Base-by-base conservation (phyloP, 1,140 invertebrate genomes). In the Anoplolepis gracilipes region DNA sequence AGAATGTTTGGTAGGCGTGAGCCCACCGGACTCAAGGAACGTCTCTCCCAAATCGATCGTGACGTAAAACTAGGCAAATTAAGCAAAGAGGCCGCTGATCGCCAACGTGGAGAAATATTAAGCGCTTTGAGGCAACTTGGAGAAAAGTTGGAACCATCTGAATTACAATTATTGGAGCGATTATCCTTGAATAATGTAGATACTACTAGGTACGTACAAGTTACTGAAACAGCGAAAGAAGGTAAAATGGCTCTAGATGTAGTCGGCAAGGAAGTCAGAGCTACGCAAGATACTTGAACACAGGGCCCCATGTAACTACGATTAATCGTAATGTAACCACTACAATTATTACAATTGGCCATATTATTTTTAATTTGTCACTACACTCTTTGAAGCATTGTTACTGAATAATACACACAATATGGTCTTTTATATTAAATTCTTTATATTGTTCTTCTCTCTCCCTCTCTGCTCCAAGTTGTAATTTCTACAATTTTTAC, bases 1-100 rank as follows among this genome's bases (percentile, higher is more conserved):
- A 93, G 96, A 90, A 95, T 98, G 94, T 98, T 98, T 96, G 97
- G 97, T 13, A 97, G 96, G 91, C 96, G 97, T 88, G 97, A 98
- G 90, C 97, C 97, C n/a, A 95, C 95, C 30, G 96, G 96, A 91
- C 93, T 98, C 42, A 91, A 97, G 85, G 95, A 97, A 87, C 95
- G 96, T 90, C 92, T 97, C 25, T 89, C 93, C 16, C 94, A 96
- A 87, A 95, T 97, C 67, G 95, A 96, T 42, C 91, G 95, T 65
- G 95, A 96, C 82, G 75, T 94, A 0, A 96, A 96, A 92, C 90
- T 96, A 8, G 95, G 95, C 33, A 96, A 96, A 91, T 75, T 96
- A 16, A 91, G 72, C 42, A 88, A 90, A 78, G 93, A 95, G 65
- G 73, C 86, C n/a, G 91, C 92, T 62, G 93, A 95, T 42, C 91